These are phyloP conservation scores for Bedellia somnulentella DNA, from an alignment of 2,888 invertebrate genomes.

Conservation along the genomic window DNA sequence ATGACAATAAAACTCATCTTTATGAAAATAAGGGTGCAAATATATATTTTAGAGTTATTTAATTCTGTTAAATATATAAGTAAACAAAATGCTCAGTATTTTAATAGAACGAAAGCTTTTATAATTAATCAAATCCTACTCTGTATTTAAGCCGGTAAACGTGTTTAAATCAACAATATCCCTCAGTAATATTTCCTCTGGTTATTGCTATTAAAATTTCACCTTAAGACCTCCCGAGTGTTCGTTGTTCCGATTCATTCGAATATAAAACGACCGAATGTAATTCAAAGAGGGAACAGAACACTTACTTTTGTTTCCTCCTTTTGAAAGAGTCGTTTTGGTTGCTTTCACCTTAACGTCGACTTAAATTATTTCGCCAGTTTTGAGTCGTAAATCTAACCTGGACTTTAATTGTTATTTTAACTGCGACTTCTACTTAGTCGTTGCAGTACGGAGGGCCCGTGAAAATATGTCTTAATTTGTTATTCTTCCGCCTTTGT, in stretches of 20 bases:
- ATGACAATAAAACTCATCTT: conserved; percentile 63
- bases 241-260: conserved; percentile 24
- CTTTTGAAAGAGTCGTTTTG: conserved; percentile 41
- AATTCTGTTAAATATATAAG: no score
- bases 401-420: conserved; percentile 61
- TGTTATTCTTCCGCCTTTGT: conserved; percentile 51
- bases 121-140: conserved; percentile 8
- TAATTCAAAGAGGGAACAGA: conserved; percentile 27
- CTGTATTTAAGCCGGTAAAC: conserved; percentile 18
- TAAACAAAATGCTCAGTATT: conserved; percentile 53
- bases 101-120: conserved; percentile 8
- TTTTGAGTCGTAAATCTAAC: conserved; percentile 57
- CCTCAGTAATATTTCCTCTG: conserved; percentile 45
- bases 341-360: conserved; percentile 33
- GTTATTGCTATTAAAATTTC: conserved; percentile 54
- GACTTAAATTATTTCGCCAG: conserved; percentile 54
- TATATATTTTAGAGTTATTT: no score
- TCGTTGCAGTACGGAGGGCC: conserved; percentile 29
- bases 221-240: conserved; percentile 33
- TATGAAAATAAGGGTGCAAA: no score
- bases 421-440: conserved; percentile 57
- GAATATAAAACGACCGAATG: conserved; percentile 35
- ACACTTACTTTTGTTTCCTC: conserved; percentile 50
- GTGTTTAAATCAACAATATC: conserved; percentile 46
- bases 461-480: conserved; percentile 57